Percentiles rank a stretch among this genome's conserved stretches.
phyloP scores from a whole-genome alignment of 2,888 invertebrate genomes.

The Carterocephalus palaemon region DNA sequence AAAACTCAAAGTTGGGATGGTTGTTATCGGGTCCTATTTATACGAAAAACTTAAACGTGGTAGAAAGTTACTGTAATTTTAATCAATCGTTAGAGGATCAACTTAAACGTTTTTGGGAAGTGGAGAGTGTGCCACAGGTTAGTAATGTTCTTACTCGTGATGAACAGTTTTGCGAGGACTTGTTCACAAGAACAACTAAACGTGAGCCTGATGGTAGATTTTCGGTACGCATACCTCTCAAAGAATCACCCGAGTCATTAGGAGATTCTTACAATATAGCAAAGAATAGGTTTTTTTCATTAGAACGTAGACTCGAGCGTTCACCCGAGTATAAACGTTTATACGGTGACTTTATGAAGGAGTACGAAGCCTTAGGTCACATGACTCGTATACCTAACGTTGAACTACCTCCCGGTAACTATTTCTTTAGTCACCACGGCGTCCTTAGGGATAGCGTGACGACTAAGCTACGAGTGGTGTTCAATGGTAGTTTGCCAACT shows the following conservation, averaged over 20 bases:
- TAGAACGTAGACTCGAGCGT: slow-evolving; percentile 15
- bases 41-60: slow-evolving; percentile 1
- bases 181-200: slow-evolving; percentile 21
- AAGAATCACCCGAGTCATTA: too few species aligned
- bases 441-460: slow-evolving; percentile 33
- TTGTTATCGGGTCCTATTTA: slow-evolving; percentile 26
- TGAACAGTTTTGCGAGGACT: slow-evolving; percentile 18
- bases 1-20: slow-evolving; percentile 31
- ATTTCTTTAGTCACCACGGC: too few species aligned
- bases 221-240: slow-evolving; percentile 15
- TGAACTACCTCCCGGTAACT: too few species aligned
- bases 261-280: too few species aligned
- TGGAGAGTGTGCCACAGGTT: slow-evolving; percentile 21
- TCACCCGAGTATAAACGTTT: slow-evolving; percentile 12
- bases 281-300: slow-evolving; percentile 7
- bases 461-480: slow-evolving; percentile 40
- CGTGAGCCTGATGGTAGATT: slow-evolving; percentile 23
- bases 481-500: slow-evolving; percentile 35
- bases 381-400: slow-evolving; percentile 10
- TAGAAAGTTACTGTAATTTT: slow-evolving; percentile 26
- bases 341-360: slow-evolving; percentile 10
- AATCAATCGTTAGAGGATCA: slow-evolving; percentile 20
- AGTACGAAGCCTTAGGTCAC: slow-evolving; percentile 15
- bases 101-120: slow-evolving; percentile 27
- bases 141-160: slow-evolving; percentile 7